Base-by-base conservation (phyloP, 2,888 invertebrate genomes). In the Lottia scabra region DNA sequence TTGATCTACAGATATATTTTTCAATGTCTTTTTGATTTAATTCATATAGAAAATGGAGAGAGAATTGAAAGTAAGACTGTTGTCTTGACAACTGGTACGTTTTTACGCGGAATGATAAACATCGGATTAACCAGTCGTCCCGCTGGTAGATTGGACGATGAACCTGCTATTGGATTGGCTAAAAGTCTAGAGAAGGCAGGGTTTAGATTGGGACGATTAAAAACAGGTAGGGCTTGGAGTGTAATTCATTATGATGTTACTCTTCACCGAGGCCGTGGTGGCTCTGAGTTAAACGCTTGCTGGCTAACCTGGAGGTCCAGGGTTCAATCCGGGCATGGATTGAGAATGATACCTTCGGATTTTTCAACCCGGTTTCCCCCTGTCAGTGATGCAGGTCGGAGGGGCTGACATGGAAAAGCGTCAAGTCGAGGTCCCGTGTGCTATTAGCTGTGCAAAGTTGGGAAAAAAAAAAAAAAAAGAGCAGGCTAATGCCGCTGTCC, bases 1-100 rank as follows among this genome's bases (percentile, higher is more conserved):
- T 56, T 16, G 8, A 62, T 1, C 27, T 3, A 13, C n/a, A n/a
- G 26, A 65, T 23, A n/a, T 2, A 30, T 30, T 30, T 16, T 65
- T 19, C 65, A 43, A 13, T 65, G 12, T 13, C 19, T 26, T 19
- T 4, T 8, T 38, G 38, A 6, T 38, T 38, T 38, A 38, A 8
- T 38, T 56, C 19, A 74, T 74, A 15, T 78, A 88, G 88, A 68
- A 19, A 78, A 82, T 76, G 88, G 88, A 13, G 78, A 83, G 27
- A 73, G 67, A 63, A 73, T 89, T 4, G 45, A 70, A 30, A 92
- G 93, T 16, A 91, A 92, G 72, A 90, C 93, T 63, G 94, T 96
- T 10, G 92, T 97, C 6, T 92, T 97, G 79, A 95, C 96, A 27
- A 95, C 96, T 0, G 96, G 96, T 3, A 97, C 96, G 0, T 97